A percentile compares a stretch with the other conserved stretches of the same genome.
Evolutionary conservation across 2,888 invertebrate species (phyloP).

Genomic region (Drosophila helvetica): DNA sequence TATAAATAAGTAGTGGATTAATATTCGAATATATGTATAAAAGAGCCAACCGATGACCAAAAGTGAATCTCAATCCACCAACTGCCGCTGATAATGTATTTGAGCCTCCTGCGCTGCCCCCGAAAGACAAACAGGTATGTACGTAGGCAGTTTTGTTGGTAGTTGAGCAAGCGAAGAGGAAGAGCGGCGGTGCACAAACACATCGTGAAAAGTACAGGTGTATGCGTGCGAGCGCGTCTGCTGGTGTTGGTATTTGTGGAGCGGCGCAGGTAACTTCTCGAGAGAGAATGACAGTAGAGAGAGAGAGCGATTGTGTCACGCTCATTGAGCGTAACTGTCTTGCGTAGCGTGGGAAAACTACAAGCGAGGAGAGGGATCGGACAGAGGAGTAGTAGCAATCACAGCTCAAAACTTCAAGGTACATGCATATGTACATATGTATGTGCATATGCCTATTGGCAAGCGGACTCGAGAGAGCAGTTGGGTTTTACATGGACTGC

Average conservation of each 20-base stretch:
- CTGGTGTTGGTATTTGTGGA: slow-evolving; percentile 19
- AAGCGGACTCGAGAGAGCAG: slow-evolving; percentile 41
- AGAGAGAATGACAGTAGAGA: slow-evolving; percentile 29
- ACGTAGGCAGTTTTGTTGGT: slow-evolving; percentile 76
- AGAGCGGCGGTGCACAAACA: slow-evolving; percentile 29
- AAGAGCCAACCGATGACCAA: slow-evolving; percentile 17
- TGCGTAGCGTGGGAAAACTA: slow-evolving; percentile 72
- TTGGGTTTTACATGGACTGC: slow-evolving; percentile 40
- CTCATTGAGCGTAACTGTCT: slow-evolving; percentile 72
- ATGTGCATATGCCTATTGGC: slow-evolving; percentile 50
- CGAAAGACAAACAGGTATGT: slow-evolving; percentile 59
- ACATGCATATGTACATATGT: neutral
- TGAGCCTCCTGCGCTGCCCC: slow-evolving; percentile 35
- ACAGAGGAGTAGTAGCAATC: neutral
- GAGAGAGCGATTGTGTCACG: slow-evolving; percentile 56
- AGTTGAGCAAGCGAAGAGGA: slow-evolving; percentile 61
- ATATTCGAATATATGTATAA: neutral
- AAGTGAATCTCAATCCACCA: neutral
- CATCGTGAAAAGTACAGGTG: slow-evolving; percentile 55
- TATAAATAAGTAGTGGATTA: neutral
- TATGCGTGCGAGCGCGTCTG: slow-evolving; percentile 40
- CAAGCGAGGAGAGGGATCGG: slow-evolving; percentile 23
- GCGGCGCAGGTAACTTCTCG: slow-evolving; percentile 63
- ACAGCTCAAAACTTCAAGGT: neutral
- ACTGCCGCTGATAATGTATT: slow-evolving; percentile 13